A percentile compares a stretch with the other conserved stretches of the same genome.
Conservation (phyloP, 2,113 vertebrate species). For the Apodemus sylvaticus region DNA sequence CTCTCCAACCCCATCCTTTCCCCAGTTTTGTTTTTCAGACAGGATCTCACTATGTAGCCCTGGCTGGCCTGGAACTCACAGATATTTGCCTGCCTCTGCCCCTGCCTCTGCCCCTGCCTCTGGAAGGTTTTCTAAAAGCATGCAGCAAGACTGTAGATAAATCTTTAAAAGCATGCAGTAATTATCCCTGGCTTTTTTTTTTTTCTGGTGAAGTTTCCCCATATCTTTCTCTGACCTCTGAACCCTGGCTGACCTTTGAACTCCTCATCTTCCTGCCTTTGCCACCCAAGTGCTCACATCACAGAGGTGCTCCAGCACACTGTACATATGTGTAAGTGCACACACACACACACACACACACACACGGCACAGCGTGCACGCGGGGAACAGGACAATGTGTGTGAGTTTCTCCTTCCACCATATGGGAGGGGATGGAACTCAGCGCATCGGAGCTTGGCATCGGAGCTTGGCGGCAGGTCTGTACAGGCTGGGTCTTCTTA, state of each 20-base stretch:
- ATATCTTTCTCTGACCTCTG: background rate
- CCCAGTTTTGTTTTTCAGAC: too few species aligned
- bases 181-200: background rate
- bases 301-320: background rate
- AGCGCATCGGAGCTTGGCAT: background rate
- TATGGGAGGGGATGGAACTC: background rate
- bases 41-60: background rate
- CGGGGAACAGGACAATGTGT: background rate
- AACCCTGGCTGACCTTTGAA: background rate
- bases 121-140: background rate
- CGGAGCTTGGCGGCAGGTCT: background rate
- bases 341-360: too few species aligned
- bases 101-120: too few species aligned
- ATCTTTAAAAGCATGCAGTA: too few species aligned
- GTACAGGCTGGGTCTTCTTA: background rate
- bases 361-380: background rate
- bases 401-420: background rate
- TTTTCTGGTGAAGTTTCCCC: too few species aligned
- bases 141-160: too few species aligned
- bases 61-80: background rate
- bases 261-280: background rate
- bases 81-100: background rate
- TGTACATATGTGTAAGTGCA: background rate
- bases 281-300: background rate
- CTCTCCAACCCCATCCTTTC: too few species aligned